These are phyloP conservation scores for Belgica antarctica DNA, from an alignment of 2,888 invertebrate species.

Conservation along the genomic window DNA sequence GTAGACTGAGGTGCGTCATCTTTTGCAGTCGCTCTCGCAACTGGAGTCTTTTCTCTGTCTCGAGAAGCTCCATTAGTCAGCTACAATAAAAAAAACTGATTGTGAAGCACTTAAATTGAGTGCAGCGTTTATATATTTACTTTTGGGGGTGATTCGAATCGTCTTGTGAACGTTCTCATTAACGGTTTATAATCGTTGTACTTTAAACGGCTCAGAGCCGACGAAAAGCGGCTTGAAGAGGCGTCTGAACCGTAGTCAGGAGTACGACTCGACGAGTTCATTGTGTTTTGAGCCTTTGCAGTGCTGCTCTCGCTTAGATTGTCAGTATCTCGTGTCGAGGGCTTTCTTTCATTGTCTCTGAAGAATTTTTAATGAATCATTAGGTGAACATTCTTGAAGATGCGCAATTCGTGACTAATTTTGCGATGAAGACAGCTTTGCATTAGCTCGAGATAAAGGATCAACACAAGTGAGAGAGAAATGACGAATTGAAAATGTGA, in stretches of 20 bases:
- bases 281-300: conserved; percentile 40
- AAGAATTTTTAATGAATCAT: conserved; percentile 26
- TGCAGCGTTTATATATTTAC: conserved; percentile 6
- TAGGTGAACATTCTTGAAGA: too few relatives aligned
- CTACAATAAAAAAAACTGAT: conserved; percentile 19
- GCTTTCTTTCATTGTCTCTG: conserved; percentile 17
- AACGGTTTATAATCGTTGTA: conserved; percentile 54
- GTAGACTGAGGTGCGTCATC: conserved; percentile 55
- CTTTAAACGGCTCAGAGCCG: conserved; percentile 53
- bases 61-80: conserved; percentile 48
- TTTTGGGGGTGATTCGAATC: conserved; percentile 48
- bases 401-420: too few relatives aligned
- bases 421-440: too few relatives aligned
- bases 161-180: conserved; percentile 51
- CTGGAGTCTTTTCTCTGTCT: conserved; percentile 55
- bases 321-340: conserved; percentile 30
- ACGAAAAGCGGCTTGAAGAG: conserved; percentile 48
- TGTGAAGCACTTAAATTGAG: neutral
- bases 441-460: too few relatives aligned
- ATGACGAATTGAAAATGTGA: too few relatives aligned
- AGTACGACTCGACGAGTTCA: conserved; percentile 32
- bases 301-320: conserved; percentile 49
- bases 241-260: conserved; percentile 46
- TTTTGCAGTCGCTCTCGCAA: conserved; percentile 40
- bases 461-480: too few relatives aligned